Conservation (phyloP, 2,888 invertebrate species). For the Hymenopus coronatus region DNA sequence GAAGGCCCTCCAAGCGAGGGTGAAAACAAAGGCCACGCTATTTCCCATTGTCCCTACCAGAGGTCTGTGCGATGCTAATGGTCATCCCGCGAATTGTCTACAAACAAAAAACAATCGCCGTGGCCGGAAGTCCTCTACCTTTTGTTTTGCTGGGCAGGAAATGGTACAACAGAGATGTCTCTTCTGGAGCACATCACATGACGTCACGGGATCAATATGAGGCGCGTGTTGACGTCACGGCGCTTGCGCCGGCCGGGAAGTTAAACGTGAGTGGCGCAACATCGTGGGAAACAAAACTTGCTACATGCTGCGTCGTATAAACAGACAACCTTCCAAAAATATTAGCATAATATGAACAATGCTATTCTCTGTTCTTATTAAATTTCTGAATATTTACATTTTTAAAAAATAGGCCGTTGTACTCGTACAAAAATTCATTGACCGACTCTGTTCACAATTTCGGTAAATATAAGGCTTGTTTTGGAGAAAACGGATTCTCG, state of each 20-base stretch:
- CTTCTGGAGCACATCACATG: neutral
- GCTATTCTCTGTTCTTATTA: too few species aligned
- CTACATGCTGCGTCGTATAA: neutral
- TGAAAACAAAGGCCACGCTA: neutral
- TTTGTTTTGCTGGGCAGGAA: neutral
- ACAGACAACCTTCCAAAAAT: neutral
- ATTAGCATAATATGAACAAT: neutral
- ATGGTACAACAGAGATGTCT: neutral
- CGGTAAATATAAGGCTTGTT: too few species aligned
- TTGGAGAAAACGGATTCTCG: too few species aligned
- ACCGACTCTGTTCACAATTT: too few species aligned
- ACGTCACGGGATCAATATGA: slow-evolving; percentile 17
- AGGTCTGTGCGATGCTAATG: neutral
- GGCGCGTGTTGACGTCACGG: neutral
- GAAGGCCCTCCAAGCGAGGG: neutral
- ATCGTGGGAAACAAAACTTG: neutral
- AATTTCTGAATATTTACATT: too few species aligned
- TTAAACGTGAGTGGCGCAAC: neutral
- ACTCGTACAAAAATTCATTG: too few species aligned
- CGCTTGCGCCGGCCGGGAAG: neutral
- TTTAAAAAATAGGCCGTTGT: too few species aligned
- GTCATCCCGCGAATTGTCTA: neutral
- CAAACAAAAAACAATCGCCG: neutral
- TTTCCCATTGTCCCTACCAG: neutral
- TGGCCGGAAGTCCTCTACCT: neutral